Evolutionary conservation across 2,888 invertebrate species (phyloP).

Genomic region (Campaea margaritaria): DNA sequence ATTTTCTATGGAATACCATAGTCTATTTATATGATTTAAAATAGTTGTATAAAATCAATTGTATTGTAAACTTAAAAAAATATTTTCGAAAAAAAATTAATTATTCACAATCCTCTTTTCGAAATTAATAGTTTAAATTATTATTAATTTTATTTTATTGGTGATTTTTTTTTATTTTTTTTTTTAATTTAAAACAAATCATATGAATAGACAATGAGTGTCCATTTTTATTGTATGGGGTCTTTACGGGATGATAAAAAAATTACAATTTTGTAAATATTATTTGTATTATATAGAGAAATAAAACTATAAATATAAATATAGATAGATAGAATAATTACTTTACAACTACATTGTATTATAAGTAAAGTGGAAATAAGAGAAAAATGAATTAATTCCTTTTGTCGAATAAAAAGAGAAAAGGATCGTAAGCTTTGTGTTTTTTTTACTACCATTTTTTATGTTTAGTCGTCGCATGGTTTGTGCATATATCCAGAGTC

Average conservation of each 20-base stretch:
- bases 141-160: too few species aligned
- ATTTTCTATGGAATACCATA: constrained; percentile 41
- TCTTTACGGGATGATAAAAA: constrained; percentile 79
- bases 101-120: too few species aligned
- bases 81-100: too few species aligned
- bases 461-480: too few species aligned
- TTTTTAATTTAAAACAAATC: neutral
- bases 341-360: constrained; percentile 81
- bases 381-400: constrained; percentile 83
- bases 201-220: constrained; percentile 41
- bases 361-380: constrained; percentile 81
- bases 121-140: too few species aligned
- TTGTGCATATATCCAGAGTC: too few species aligned
- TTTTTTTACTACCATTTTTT: constrained; percentile 47
- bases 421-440: constrained; percentile 65
- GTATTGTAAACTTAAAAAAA: too few species aligned
- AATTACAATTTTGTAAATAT: constrained; percentile 74
- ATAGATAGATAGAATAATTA: constrained; percentile 82
- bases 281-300: constrained; percentile 82
- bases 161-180: too few species aligned
- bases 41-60: too few species aligned
- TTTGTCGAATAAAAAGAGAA: constrained; percentile 83
- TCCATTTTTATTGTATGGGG: constrained; percentile 57
- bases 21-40: constrained; percentile 38
- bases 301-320: constrained; percentile 79